Conservation (phyloP, 2,797 vertebrate species). For the Erithacus rubecula region DNA sequence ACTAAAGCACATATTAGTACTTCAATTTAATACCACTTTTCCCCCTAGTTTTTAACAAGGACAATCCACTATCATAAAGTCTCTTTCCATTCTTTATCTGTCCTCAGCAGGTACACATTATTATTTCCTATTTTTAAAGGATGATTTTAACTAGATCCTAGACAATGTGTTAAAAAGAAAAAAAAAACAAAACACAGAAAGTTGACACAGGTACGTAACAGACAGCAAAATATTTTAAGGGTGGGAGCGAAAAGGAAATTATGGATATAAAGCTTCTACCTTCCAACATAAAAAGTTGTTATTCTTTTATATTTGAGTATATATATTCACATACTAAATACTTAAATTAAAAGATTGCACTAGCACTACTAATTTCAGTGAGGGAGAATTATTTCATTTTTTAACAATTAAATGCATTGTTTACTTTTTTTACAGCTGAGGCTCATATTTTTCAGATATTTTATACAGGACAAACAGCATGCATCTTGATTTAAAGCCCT, state of each 20-base stretch:
- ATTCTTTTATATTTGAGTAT: background rate
- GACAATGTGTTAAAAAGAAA: background rate
- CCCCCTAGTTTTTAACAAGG: background rate
- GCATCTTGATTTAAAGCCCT: background rate
- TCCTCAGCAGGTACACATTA: background rate
- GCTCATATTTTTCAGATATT: background rate
- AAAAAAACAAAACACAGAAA: background rate
- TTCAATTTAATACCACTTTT: background rate
- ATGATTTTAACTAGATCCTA: background rate
- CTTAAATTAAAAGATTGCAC: background rate
- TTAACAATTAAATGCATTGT: background rate
- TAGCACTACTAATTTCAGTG: background rate
- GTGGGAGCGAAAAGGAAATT: background rate
- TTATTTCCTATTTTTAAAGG: background rate
- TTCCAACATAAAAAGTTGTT: background rate
- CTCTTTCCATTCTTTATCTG: background rate
- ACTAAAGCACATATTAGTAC: background rate
- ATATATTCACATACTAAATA: background rate
- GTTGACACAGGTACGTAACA: background rate
- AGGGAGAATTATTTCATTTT: background rate
- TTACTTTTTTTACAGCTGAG: background rate
- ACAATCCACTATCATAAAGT: background rate
- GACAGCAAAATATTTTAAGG: background rate
- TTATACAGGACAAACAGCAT: background rate
- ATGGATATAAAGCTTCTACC: background rate